phyloP scores from a whole-genome alignment of 2,888 invertebrate species.

The Thymelicus sylvestris region DNA sequence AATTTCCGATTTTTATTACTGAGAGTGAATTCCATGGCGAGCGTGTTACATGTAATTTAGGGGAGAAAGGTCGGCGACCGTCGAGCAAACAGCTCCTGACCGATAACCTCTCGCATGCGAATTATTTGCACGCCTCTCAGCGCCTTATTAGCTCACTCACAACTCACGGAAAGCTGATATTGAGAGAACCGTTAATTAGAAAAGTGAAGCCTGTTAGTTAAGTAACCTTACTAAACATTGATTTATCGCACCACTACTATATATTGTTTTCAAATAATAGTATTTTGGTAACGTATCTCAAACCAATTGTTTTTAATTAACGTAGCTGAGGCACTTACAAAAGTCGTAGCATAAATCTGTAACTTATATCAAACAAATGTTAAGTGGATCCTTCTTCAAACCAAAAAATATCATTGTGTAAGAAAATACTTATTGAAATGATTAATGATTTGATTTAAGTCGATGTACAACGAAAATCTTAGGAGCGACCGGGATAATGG shows the following conservation, averaged over 20 bases:
- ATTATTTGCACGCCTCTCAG: constrained; percentile 65
- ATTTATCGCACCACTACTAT: not conserved
- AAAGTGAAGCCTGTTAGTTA: constrained; percentile 19
- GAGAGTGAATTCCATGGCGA: constrained; percentile 26
- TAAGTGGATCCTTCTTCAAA: not conserved
- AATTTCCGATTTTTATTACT: constrained; percentile 24
- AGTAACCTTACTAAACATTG: constrained; percentile 8
- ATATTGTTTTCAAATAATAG: no score
- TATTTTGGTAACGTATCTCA: no score
- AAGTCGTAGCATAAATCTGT: no score
- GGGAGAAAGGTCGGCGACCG: constrained; percentile 36
- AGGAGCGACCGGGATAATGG: constrained; percentile 7
- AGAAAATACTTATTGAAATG: constrained; percentile 4
- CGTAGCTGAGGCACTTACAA: no score
- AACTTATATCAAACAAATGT: not conserved
- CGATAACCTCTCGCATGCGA: constrained; percentile 52
- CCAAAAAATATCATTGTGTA: no score
- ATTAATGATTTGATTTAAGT: constrained; percentile 15
- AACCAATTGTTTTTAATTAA: no score
- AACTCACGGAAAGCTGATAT: constrained; percentile 35
- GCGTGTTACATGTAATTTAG: constrained; percentile 36
- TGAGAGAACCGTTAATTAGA: constrained; percentile 35
- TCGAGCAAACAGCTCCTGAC: constrained; percentile 35
- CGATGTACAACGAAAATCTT: constrained; percentile 1
- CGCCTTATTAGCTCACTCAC: constrained; percentile 43